Evolutionary conservation across 2,888 invertebrate species (phyloP).

Genomic region (Prenolepis imparis): DNA sequence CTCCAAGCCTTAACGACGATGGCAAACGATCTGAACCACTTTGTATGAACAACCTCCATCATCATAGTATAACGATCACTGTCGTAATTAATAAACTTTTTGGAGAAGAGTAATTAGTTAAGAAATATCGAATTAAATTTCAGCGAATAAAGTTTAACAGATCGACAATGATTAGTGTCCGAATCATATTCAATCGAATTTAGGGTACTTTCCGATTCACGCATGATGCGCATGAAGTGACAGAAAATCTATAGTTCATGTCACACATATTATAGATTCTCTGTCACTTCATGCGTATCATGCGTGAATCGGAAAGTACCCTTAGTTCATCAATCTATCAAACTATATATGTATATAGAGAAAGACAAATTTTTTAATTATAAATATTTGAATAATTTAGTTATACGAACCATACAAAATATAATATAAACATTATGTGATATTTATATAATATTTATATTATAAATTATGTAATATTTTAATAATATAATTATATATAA

Average conservation of each 20-base stretch:
- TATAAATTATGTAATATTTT: too few relatives aligned
- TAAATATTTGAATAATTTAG: background rate
- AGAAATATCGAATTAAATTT: background rate
- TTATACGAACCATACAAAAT: background rate
- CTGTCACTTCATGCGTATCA: too few relatives aligned
- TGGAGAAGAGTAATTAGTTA: background rate
- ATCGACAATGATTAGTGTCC: too few relatives aligned
- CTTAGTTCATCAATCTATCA: too few relatives aligned
- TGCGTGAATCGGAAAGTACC: too few relatives aligned
- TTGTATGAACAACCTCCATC: constrained; percentile 9
- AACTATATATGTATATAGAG: background rate
- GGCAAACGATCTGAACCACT: background rate
- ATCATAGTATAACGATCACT: background rate
- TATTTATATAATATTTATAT: too few relatives aligned
- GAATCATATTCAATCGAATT: background rate
- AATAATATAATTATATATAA: too few relatives aligned
- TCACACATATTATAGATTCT: too few relatives aligned
- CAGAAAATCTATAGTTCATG: too few relatives aligned
- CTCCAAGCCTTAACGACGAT: background rate
- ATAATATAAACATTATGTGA: background rate
- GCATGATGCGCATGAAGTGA: too few relatives aligned
- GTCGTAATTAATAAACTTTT: background rate
- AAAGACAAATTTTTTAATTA: background rate
- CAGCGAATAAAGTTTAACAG: background rate
- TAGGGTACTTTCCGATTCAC: too few relatives aligned